Conservation (phyloP, 1,140 invertebrate species). For the Drosophila pallidifrons region DNA sequence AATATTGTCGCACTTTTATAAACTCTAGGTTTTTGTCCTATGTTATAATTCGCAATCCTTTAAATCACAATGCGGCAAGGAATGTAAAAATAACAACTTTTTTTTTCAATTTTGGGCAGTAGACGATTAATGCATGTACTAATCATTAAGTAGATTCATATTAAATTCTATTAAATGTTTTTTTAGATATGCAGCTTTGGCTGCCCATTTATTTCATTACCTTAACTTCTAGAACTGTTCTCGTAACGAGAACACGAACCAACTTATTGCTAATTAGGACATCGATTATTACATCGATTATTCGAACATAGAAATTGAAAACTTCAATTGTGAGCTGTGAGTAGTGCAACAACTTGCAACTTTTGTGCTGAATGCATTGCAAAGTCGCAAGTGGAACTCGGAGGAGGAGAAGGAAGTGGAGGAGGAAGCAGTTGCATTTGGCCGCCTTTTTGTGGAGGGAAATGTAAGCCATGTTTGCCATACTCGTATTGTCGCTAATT, state of each 20-base stretch:
- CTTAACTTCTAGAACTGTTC: not conserved
- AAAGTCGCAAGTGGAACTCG: not conserved
- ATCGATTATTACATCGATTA: slow-evolving; percentile 22
- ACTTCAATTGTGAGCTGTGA: not conserved
- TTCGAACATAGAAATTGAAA: not conserved
- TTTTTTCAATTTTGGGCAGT: no score
- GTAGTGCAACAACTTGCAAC: not conserved
- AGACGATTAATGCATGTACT: no score
- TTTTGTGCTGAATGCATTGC: slow-evolving; percentile 5
- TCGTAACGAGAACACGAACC: not conserved
- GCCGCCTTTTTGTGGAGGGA: slow-evolving; percentile 23
- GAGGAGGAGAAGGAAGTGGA: no score
- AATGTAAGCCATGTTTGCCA: slow-evolving; percentile 69
- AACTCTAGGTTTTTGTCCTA: no score
- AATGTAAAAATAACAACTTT: no score
- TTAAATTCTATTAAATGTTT: no score
- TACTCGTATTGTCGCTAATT: slow-evolving; percentile 69
- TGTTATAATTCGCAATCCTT: no score
- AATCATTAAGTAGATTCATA: no score
- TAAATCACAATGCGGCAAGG: no score
- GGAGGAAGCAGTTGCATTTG: not conserved
- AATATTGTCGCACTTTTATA: no score
- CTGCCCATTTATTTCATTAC: no score
- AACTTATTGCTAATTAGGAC: slow-evolving; percentile 13
- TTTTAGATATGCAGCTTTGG: not conserved